These are phyloP conservation scores for Punctoribates punctum DNA, from an alignment of 2,888 invertebrate genomes.

Conservation along the genomic window DNA sequence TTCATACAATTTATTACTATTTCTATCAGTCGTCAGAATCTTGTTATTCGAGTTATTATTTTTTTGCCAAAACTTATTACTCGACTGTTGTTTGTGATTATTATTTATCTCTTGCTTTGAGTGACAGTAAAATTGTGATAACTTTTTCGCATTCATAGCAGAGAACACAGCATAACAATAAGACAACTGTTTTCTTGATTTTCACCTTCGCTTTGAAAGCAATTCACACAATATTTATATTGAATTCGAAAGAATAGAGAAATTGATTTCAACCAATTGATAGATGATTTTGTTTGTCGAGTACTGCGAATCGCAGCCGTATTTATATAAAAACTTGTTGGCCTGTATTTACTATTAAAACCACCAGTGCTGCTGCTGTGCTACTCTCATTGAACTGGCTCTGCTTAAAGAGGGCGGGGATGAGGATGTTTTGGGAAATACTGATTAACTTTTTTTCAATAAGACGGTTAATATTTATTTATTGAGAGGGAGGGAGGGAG, in stretches of 20 bases:
- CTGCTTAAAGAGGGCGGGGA: background rate
- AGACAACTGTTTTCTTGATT: background rate
- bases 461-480: no score
- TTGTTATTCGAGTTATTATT: background rate
- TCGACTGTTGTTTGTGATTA: background rate
- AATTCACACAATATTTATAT: no score
- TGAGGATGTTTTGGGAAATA: background rate
- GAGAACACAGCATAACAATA: background rate
- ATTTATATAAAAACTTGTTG: constrained; percentile 24
- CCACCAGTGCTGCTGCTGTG: background rate
- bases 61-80: background rate
- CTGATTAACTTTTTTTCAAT: no score
- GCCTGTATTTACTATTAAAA: background rate
- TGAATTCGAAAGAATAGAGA: background rate
- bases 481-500: no score
- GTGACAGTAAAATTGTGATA: constrained; percentile 12
- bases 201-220: background rate
- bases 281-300: background rate
- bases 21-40: background rate
- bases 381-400: background rate
- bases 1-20: constrained; percentile 10
- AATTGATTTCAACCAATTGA: background rate
- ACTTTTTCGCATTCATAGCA: constrained; percentile 32
- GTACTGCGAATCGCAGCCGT: background rate
- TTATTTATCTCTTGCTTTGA: constrained; percentile 20